Evolutionary conservation across 2,888 invertebrate species (phyloP).

Genomic region (Agelastica alni): DNA sequence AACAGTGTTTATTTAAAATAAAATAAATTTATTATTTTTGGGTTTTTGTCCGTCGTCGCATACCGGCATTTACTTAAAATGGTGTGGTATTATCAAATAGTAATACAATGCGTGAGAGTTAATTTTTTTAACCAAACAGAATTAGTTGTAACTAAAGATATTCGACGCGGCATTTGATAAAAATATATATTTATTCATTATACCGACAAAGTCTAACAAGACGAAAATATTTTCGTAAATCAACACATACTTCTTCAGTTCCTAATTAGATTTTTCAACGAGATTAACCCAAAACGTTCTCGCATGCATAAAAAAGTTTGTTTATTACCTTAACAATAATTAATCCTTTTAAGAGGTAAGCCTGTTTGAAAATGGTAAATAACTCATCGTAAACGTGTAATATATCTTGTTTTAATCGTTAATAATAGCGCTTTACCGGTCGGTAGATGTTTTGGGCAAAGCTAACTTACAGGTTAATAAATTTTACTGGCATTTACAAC

Average conservation of each 20-base stretch:
- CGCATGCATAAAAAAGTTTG: slow-evolving; percentile 17
- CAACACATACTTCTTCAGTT: slow-evolving; percentile 14
- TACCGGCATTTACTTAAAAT: too few relatives aligned
- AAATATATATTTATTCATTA: not conserved
- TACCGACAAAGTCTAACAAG: slow-evolving; percentile 11
- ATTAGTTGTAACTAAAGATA: not conserved
- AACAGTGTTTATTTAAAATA: too few relatives aligned
- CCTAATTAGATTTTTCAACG: slow-evolving; percentile 20
- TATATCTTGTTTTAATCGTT: slow-evolving; percentile 30
- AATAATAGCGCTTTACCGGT: slow-evolving; percentile 28
- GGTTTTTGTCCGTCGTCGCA: too few relatives aligned
- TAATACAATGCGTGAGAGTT: not conserved
- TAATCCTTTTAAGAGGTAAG: slow-evolving; percentile 19
- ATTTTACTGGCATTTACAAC: slow-evolving; percentile 43
- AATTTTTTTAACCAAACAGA: not conserved
- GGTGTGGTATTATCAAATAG: too few relatives aligned
- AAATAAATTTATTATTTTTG: too few relatives aligned
- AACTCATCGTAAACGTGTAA: slow-evolving; percentile 31
- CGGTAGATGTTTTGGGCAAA: slow-evolving; percentile 36
- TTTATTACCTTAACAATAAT: slow-evolving; percentile 23
- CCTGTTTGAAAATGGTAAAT: slow-evolving; percentile 27
- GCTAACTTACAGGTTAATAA: slow-evolving; percentile 43
- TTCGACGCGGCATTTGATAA: not conserved
- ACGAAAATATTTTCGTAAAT: slow-evolving; percentile 13
- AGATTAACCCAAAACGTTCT: slow-evolving; percentile 4